A percentile compares a stretch with the other conserved stretches of the same genome.
These are phyloP conservation scores for Castor canadensis DNA, from an alignment of 2,113 vertebrate species.

Conservation along the genomic window DNA sequence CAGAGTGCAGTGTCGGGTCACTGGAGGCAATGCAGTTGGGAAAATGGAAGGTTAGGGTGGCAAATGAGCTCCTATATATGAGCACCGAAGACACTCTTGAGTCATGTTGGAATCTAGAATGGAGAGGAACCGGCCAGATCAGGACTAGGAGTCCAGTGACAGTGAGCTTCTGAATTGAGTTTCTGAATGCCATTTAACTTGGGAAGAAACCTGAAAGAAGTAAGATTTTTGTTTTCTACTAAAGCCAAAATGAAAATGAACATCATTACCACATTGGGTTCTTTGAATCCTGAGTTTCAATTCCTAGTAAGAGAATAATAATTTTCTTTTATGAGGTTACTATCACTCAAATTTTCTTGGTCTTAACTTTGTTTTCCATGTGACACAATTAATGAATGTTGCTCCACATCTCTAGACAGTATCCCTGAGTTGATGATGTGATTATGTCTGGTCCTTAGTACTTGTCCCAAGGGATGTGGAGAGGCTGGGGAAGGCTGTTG, in stretches of 20 bases:
- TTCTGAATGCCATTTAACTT: constrained; percentile 13
- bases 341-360: neutral
- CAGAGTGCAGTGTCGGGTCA: neutral
- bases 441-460: neutral
- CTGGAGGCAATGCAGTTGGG: neutral
- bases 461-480: neutral
- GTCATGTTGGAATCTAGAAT: neutral
- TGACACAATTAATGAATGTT: too few relatives aligned
- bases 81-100: neutral
- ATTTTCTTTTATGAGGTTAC: neutral
- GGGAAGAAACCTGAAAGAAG: neutral
- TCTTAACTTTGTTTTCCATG: neutral
- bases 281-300: neutral
- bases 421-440: neutral
- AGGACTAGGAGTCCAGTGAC: neutral
- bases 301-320: neutral
- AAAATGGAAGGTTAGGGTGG: neutral
- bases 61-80: neutral
- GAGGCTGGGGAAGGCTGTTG: neutral
- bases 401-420: neutral
- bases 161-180: neutral
- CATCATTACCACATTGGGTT: neutral
- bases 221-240: neutral
- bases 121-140: neutral
- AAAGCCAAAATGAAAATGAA: neutral